Percentiles rank a stretch among this genome's conserved stretches.
These are phyloP conservation scores for Buceros bicornis DNA, from an alignment of 2,797 vertebrate genomes.

Conservation along the genomic window DNA sequence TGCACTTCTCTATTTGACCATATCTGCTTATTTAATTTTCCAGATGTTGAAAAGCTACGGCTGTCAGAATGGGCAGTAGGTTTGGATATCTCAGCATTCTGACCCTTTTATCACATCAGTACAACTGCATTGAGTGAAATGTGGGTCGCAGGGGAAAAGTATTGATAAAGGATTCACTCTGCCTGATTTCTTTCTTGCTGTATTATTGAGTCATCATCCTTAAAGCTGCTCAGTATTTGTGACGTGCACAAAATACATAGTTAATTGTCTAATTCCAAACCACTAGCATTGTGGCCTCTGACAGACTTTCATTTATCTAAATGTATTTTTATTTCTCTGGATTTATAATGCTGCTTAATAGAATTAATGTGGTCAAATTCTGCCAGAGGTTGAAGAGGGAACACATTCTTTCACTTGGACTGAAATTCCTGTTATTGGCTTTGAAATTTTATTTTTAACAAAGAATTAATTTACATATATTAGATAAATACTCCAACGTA, in stretches of 20 bases:
- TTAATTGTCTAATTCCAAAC: conserved; percentile 57
- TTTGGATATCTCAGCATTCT: background rate
- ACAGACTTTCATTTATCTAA: conserved; percentile 54
- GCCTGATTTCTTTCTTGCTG: background rate
- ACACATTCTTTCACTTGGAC: conserved; percentile 42
- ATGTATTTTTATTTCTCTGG: conserved; percentile 1
- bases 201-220: conserved; percentile 61
- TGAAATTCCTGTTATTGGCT: conserved; percentile 40
- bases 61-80: background rate
- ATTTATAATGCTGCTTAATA: conserved; percentile 50
- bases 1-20: background rate
- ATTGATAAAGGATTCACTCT: conserved; percentile 12
- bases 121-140: background rate
- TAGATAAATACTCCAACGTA: background rate
- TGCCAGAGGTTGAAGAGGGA: conserved; percentile 5
- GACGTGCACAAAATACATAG: conserved; percentile 55
- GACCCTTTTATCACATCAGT: background rate
- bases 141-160: background rate
- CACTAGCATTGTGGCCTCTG: conserved; percentile 34
- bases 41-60: background rate
- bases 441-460: conserved; percentile 60
- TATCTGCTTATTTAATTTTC: background rate
- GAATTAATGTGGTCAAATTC: conserved; percentile 63
- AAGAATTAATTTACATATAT: conserved; percentile 59
- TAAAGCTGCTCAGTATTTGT: conserved; percentile 52